A percentile compares a stretch with the other conserved stretches of the same genome.
Evolutionary conservation across 2,797 vertebrate genomes (phyloP).

Genomic region (Lycodopsis pacificus): DNA sequence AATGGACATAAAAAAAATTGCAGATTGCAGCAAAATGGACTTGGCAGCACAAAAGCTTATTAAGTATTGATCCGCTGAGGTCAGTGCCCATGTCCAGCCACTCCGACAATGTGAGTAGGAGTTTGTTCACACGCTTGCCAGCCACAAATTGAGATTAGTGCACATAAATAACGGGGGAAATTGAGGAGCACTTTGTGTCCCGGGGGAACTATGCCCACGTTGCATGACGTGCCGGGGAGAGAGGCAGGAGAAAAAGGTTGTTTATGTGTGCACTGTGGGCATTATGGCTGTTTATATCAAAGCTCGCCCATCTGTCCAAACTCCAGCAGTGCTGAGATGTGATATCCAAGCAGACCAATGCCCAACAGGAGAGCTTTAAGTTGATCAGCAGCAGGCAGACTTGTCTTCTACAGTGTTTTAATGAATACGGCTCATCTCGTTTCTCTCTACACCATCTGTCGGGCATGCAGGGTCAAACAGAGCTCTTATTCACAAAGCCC

Average conservation of each 20-base stretch:
- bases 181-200: conserved; percentile 55
- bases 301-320: conserved; percentile 68
- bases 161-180: conserved; percentile 73
- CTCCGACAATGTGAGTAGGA: conserved; percentile 72
- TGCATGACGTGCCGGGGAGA: conserved; percentile 43
- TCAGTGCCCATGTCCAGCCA: conserved; percentile 80
- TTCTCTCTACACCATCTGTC: conserved; percentile 76
- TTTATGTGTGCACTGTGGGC: conserved; percentile 52
- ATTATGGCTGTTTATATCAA: conserved; percentile 55
- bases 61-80: conserved; percentile 85
- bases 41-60: conserved; percentile 85
- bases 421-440: conserved; percentile 70
- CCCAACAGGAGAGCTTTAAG: conserved; percentile 72
- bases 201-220: conserved; percentile 31
- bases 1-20: conserved; percentile 86
- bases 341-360: conserved; percentile 52
- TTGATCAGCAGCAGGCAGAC: conserved; percentile 74
- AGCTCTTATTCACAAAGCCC: conserved; percentile 46
- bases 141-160: conserved; percentile 80
- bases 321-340: conserved; percentile 57
- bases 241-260: conserved; percentile 40
- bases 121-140: conserved; percentile 66
- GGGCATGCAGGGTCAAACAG: conserved; percentile 59
- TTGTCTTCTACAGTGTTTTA: conserved; percentile 66
- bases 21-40: conserved; percentile 85